Evolutionary conservation across 2,113 vertebrate species (phyloP).

Genomic region (Ctenodactylus gundi): DNA sequence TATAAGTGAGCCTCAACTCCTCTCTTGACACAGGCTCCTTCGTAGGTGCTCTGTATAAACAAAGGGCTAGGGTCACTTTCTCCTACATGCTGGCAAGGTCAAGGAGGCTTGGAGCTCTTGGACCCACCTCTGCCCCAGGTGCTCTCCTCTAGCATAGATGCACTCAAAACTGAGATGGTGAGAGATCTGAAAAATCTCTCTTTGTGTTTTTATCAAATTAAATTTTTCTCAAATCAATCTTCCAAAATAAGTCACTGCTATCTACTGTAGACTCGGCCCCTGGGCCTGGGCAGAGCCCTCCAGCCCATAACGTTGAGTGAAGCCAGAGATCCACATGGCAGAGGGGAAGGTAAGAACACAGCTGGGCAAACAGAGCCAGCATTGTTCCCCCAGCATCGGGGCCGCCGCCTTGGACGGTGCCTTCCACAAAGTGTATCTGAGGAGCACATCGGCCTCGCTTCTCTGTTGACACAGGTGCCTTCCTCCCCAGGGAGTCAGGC

Average conservation of each 20-base stretch:
- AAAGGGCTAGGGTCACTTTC: background rate
- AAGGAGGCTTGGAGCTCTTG: background rate
- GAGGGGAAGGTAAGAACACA: constrained; percentile 62
- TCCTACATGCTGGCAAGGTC: background rate
- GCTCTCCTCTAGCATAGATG: background rate
- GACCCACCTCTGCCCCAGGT: background rate
- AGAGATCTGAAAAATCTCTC: background rate
- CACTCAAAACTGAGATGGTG: background rate
- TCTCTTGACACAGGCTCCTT: background rate
- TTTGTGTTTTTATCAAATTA: background rate
- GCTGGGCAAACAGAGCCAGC: constrained; percentile 76
- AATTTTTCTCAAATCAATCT: constrained; percentile 6
- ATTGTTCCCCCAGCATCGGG: constrained; percentile 51
- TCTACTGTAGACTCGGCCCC: background rate
- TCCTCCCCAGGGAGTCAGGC: constrained; percentile 49
- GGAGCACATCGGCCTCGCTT: background rate
- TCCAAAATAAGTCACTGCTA: background rate
- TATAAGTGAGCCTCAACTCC: background rate
- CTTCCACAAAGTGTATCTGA: background rate
- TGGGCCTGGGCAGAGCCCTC: background rate
- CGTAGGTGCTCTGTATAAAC: background rate
- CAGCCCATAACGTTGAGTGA: constrained; percentile 1
- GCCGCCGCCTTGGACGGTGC: constrained; percentile 11
- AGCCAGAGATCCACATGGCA: background rate
- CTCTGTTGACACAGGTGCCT: constrained; percentile 77